A percentile compares a stretch with the other conserved stretches of the same genome.
These are phyloP conservation scores for Lepidocolaptes lacrymiger DNA, from an alignment of 2,797 vertebrate species.

Conservation along the genomic window DNA sequence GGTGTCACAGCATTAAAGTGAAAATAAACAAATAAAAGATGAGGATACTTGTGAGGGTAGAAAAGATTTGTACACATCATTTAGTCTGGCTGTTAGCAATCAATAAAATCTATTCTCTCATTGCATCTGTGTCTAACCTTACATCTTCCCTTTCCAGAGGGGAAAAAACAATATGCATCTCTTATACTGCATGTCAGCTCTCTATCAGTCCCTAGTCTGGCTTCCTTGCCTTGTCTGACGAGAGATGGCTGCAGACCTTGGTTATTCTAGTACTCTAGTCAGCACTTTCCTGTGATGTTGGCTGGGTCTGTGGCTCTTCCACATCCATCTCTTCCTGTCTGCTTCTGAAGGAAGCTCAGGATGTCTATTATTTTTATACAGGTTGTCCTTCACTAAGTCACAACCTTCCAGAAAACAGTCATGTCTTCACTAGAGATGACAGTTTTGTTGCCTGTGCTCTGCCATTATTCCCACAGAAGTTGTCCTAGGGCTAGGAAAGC, in stretches of 20 bases:
- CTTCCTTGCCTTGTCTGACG: not conserved
- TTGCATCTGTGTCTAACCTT: conserved; percentile 12
- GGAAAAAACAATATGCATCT: not conserved
- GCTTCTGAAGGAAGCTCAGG: not conserved
- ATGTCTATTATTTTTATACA: not conserved
- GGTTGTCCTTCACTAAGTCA: accelerated
- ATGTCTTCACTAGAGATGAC: not conserved
- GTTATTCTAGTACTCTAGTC: not conserved
- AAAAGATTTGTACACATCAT: conserved; percentile 48
- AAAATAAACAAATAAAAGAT: conserved; percentile 40
- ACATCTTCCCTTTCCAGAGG: conserved; percentile 28
- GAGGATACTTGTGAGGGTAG: not conserved
- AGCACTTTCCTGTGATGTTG: accelerated
- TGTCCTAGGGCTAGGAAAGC: not conserved
- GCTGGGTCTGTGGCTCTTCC: not conserved
- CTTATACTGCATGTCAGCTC: not conserved
- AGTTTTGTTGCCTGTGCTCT: not conserved
- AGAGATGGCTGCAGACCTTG: not conserved
- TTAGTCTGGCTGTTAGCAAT: conserved; percentile 51
- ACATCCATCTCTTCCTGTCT: not conserved
- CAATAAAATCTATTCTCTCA: conserved; percentile 65
- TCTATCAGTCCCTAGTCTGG: not conserved
- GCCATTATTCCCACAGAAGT: not conserved
- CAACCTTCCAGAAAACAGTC: not conserved
- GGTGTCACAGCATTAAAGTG: not conserved